Conservation (phyloP, 2,797 vertebrate species). For the Philypnodon macrostomus region DNA sequence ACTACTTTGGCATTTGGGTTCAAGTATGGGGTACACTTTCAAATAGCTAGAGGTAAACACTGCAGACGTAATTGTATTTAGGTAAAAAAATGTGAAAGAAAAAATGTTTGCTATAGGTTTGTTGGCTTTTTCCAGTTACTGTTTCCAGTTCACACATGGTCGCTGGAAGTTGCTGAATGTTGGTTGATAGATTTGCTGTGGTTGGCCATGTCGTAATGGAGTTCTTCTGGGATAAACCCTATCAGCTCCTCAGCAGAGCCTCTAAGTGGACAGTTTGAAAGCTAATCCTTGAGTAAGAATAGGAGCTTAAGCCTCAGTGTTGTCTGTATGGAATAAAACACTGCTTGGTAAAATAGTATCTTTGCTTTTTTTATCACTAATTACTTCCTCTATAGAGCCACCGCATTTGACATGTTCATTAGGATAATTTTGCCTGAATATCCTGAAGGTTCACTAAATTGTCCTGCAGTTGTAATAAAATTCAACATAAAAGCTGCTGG, state of each 20-base stretch:
- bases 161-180: neutral
- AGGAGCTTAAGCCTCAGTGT: conserved; percentile 22
- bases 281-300: conserved; percentile 26
- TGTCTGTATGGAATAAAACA: conserved; percentile 16
- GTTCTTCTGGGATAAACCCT: conserved; percentile 25
- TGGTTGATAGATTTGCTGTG: conserved; percentile 1
- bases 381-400: conserved; percentile 1
- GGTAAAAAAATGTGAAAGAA: too few species aligned
- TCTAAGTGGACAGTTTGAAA: conserved; percentile 38
- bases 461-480: neutral
- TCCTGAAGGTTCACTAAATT: neutral
- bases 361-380: conserved; percentile 6
- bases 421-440: neutral
- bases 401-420: neutral
- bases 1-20: too few species aligned
- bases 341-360: neutral
- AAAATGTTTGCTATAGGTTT: too few species aligned
- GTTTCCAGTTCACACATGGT: neutral
- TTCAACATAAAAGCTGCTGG: neutral
- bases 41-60: too few species aligned
- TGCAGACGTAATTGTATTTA: too few species aligned
- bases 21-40: too few species aligned
- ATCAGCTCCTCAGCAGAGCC: conserved; percentile 29
- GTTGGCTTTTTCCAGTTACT: neutral
- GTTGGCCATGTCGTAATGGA: conserved; percentile 17